Percentiles rank a stretch among this genome's conserved stretches.
Evolutionary conservation across 2,797 vertebrate species (phyloP).

Genomic region (Pelodytes ibericus): DNA sequence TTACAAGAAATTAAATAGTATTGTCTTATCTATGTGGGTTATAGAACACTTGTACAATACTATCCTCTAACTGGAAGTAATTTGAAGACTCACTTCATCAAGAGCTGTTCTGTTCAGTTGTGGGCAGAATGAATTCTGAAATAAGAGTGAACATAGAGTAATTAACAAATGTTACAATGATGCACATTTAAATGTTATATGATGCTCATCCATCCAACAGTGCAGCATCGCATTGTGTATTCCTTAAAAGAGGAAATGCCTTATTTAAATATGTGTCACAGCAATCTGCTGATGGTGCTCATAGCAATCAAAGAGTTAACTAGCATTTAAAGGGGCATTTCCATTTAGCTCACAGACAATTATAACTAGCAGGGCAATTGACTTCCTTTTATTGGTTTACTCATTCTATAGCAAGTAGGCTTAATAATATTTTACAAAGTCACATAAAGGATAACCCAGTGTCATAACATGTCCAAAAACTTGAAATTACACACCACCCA

Average conservation of each 20-base stretch:
- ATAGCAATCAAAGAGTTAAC: background rate
- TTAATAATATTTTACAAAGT: background rate
- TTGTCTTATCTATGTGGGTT: too few species aligned
- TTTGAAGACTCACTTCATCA: slow-evolving; percentile 70
- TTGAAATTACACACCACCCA: background rate
- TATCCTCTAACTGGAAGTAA: too few species aligned
- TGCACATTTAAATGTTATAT: too few species aligned
- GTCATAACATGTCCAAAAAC: background rate
- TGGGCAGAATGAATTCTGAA: slow-evolving; percentile 74
- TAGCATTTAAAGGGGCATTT: background rate
- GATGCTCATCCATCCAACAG: too few species aligned
- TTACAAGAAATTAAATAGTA: too few species aligned
- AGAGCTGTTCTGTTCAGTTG: slow-evolving; percentile 63
- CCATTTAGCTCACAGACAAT: too few species aligned
- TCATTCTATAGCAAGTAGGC: background rate
- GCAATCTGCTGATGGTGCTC: background rate
- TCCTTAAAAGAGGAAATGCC: too few species aligned
- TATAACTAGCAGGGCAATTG: background rate
- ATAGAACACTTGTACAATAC: too few species aligned
- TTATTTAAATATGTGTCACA: background rate
- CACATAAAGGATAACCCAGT: background rate
- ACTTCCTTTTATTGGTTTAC: slow-evolving; percentile 10
- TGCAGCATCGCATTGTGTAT: too few species aligned
- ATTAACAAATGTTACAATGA: too few species aligned
- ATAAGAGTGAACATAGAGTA: slow-evolving; percentile 40